Percentiles rank a stretch among this genome's conserved stretches.
These are phyloP conservation scores for Symphodus melops DNA, from an alignment of 2,113 vertebrate species.

Conservation along the genomic window DNA sequence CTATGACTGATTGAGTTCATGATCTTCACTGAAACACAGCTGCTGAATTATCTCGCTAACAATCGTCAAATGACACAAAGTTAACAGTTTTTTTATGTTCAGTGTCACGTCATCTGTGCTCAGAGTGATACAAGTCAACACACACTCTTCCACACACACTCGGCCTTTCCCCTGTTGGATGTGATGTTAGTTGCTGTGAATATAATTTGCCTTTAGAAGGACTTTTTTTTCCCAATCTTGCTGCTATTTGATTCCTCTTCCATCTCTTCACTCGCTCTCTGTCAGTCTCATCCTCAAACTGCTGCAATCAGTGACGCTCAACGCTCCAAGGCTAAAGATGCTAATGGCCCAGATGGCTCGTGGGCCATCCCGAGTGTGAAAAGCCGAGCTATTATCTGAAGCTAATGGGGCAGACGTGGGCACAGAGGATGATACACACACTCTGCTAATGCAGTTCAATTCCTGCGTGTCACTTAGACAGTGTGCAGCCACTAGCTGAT, in stretches of 20 bases:
- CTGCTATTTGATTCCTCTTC: constrained; percentile 26
- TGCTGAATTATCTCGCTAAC: too few relatives aligned
- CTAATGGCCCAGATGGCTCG: constrained; percentile 18
- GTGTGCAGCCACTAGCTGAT: constrained; percentile 15
- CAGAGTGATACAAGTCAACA: too few relatives aligned
- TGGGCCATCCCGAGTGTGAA: constrained; percentile 37
- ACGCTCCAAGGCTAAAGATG: constrained; percentile 38
- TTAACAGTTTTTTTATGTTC: too few relatives aligned
- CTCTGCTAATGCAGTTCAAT: constrained; percentile 22
- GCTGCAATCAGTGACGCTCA: constrained; percentile 41
- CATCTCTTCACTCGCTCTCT: neutral
- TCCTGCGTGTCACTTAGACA: constrained; percentile 23
- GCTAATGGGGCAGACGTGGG: constrained; percentile 55
- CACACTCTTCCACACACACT: neutral
- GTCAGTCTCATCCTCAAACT: constrained; percentile 41
- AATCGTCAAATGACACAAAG: too few relatives aligned
- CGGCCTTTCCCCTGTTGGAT: neutral
- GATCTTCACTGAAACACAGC: too few relatives aligned
- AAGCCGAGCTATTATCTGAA: constrained; percentile 51
- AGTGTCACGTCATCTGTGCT: too few relatives aligned
- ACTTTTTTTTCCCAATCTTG: constrained; percentile 4
- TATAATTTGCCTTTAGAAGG: neutral
- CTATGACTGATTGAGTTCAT: too few relatives aligned
- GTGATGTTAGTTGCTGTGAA: neutral
- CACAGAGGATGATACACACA: constrained; percentile 45